Percentiles rank a stretch among this genome's conserved stretches.
phyloP scores from a whole-genome alignment of 2,888 invertebrate species.

The Frankliniella intonsa region DNA sequence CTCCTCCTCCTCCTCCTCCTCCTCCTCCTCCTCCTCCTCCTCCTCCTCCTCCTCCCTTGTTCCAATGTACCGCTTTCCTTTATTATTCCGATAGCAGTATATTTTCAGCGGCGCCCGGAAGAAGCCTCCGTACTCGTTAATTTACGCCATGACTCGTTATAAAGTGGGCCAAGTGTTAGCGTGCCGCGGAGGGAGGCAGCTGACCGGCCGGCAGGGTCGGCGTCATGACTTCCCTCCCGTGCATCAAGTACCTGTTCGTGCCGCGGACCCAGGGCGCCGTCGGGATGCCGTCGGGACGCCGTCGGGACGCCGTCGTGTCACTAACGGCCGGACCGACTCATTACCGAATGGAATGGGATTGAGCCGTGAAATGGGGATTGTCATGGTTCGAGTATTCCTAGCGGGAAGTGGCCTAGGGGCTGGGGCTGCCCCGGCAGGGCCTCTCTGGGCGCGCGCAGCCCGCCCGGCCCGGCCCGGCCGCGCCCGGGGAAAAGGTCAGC shows the following conservation, averaged over 20 bases:
- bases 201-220: neutral
- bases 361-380: conserved; percentile 24
- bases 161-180: too few relatives aligned
- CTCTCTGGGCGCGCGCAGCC: too few relatives aligned
- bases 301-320: conserved; percentile 18
- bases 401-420: neutral
- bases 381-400: neutral
- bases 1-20: too few relatives aligned
- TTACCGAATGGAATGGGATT: conserved; percentile 15
- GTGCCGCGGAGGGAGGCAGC: neutral
- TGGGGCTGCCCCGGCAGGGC: too few relatives aligned
- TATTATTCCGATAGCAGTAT: too few relatives aligned
- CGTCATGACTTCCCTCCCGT: neutral
- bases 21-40: too few relatives aligned
- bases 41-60: too few relatives aligned
- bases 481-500: neutral
- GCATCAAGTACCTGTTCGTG: conserved; percentile 17
- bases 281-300: too few relatives aligned
- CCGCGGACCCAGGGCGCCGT: neutral
- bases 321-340: conserved; percentile 3
- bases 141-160: too few relatives aligned
- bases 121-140: neutral
- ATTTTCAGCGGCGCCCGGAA: neutral
- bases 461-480: too few relatives aligned
- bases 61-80: too few relatives aligned